Percentiles rank a stretch among this genome's conserved stretches.
phyloP scores from a whole-genome alignment of 2,888 invertebrate species.

The Microctonus aethiopoides region DNA sequence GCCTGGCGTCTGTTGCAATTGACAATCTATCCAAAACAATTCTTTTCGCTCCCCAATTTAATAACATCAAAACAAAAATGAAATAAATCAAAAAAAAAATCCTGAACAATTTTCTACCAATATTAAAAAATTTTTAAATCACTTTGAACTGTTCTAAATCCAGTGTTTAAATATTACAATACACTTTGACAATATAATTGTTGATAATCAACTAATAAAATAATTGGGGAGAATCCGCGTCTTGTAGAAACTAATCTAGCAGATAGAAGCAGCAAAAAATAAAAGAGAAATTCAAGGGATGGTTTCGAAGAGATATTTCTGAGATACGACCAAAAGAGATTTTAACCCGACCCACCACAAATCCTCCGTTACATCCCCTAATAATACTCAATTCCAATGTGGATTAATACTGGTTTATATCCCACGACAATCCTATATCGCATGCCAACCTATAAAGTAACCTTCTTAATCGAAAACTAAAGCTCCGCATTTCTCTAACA shows the following conservation, averaged over 20 bases:
- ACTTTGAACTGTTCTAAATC: no score
- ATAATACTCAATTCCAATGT: slow-evolving; percentile 67
- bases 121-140: no score
- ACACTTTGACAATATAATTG: no score
- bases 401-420: slow-evolving; percentile 67
- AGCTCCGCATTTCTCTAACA: not conserved
- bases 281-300: not conserved
- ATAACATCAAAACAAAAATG: no score
- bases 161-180: no score
- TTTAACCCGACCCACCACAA: slow-evolving; percentile 64
- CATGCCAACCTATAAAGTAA: no score
- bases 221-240: slow-evolving; percentile 60
- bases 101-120: no score
- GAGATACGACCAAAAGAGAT: slow-evolving; percentile 61
- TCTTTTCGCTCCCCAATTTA: no score
- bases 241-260: slow-evolving; percentile 57
- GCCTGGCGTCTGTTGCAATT: not conserved
- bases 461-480: not conserved
- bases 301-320: slow-evolving; percentile 54
- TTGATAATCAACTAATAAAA: slow-evolving; percentile 43
- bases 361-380: slow-evolving; percentile 64
- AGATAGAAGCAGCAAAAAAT: slow-evolving; percentile 44
- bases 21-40: not conserved
- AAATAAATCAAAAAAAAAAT: no score
- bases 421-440: no score